Evolutionary conservation across 2,888 invertebrate species (phyloP), one percentile per base, ranked within the genome.

Genomic region (Thymelicus sylvestris): DNA sequence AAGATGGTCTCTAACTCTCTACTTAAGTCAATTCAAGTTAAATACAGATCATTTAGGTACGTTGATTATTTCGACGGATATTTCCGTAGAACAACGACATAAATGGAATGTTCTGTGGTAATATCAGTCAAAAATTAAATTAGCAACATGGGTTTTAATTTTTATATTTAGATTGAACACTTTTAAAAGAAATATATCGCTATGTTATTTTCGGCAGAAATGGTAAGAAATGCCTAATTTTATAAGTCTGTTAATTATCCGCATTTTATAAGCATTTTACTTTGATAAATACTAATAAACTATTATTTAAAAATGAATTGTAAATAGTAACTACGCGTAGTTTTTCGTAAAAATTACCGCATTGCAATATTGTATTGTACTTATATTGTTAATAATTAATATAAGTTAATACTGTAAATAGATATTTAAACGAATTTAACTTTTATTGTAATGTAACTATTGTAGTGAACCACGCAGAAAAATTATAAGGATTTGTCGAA

Each of bases 391-490:
- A 55, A 52, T 57, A 57, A 7, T 67, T 57, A 57, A 7, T 64
- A 31, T 66, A 66, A 61, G 61, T 76, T 80, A 80, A 77, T 79
- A 83, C 80, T 92, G 92, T 92, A 92, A 83, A 93, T 91, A 93
- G 85, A 89, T 92, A 91, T 89, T 91, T 92, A 91, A 92, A 92
- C 92, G 92, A 92, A 92, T 92, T 92, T 92, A 91, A 89, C 82
- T 76, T 73, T 77, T 78, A 83, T 76, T 79, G 77, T 88, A 89
- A 85, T 85, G 82, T 88, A 89, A 86, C 80, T 60, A 67, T 39
- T 83, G 81, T 88, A 86, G 84, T 80, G 81, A 78, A 85, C 85
- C 85, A 86, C 86, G 86, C 83, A 74, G 10, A 31, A 52, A 13
- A 47, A n/a, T 12, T 8, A 13, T 10, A 47, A 66, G 59, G 48